Base-by-base conservation (phyloP, 1,140 invertebrate species). In the Micrasema longulum region DNA sequence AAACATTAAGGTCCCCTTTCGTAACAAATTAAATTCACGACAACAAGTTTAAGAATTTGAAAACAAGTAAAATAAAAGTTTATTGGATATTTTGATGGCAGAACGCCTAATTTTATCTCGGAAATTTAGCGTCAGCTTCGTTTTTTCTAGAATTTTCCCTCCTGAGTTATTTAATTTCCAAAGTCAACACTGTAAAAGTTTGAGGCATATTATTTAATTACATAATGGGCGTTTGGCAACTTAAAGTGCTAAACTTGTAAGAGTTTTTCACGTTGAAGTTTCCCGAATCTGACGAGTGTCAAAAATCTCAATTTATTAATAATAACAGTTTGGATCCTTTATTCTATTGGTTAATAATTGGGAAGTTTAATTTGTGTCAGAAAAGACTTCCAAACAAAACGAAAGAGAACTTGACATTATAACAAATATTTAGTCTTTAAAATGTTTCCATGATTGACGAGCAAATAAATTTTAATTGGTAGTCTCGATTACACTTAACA, bases 181-280 rank as follows among this genome's bases (percentile, higher is more conserved):
- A 60, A 60, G 18, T 60, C 55, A 60, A 60, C 55, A 60, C 16
- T 7, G 55, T 38, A 41, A 60, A 60, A 60, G 55, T 60, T 60
- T 41, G 18, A 38, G 35, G 18, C 55, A 31, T 60, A 60, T 60
- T 60, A 60, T 60, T 60, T 38, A 60, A 60, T 60, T 60, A 60
- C 55, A 60, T 60, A 60, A 60, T 60, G 10, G 36, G 55, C 55
- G 55, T 60, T 60, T 38, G 55, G 55, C 36, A 38, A 35, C 35
- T 38, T 14, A 41, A 22, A 41, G 55, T 22, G 14, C 55, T 16
- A 41, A 60, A 22, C 18, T 41, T 22, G 10, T 1, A 2, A 41
- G 36, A 14, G 22, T 60, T 60, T 60, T 60, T 60, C 55, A 38
- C 55, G 11, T 9, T 38, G 2, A 60, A 41, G 36, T n/a, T 60